These are phyloP conservation scores for Syncerus caffer DNA, from an alignment of 2,797 vertebrate species.

Conservation along the genomic window DNA sequence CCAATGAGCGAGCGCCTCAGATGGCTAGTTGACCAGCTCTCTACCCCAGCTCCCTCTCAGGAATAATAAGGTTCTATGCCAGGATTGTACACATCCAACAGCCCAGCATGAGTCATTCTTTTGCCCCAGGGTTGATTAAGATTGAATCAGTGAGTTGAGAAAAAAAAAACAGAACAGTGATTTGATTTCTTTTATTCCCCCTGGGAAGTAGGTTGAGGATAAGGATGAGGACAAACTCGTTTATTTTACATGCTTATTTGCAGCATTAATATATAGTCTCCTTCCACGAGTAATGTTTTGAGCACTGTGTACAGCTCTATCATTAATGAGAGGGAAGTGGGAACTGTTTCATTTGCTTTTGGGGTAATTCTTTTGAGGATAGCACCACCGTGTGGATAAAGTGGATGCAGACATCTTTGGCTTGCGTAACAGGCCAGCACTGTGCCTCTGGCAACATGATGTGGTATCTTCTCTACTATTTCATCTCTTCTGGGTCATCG, in stretches of 20 bases:
- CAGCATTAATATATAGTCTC: background rate
- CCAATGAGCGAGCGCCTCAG: background rate
- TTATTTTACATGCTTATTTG: background rate
- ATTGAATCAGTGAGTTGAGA: background rate
- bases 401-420: background rate
- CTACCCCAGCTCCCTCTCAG: background rate
- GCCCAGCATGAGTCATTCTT: background rate
- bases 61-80: background rate
- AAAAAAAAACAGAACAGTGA: background rate
- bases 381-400: conserved; percentile 80
- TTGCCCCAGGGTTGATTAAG: background rate
- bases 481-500: conserved; percentile 39
- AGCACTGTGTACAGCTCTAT: background rate
- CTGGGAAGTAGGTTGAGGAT: background rate
- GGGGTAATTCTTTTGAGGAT: conserved; percentile 65
- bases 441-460: background rate
- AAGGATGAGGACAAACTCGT: background rate
- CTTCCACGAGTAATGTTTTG: background rate
- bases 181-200: background rate
- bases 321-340: background rate
- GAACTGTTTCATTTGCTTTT: background rate
- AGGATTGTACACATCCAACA: background rate
- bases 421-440: conserved; percentile 32
- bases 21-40: background rate
- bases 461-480: background rate